These are phyloP conservation scores for Phataginus tricuspis DNA, from an alignment of 2,797 vertebrate species.

Conservation along the genomic window DNA sequence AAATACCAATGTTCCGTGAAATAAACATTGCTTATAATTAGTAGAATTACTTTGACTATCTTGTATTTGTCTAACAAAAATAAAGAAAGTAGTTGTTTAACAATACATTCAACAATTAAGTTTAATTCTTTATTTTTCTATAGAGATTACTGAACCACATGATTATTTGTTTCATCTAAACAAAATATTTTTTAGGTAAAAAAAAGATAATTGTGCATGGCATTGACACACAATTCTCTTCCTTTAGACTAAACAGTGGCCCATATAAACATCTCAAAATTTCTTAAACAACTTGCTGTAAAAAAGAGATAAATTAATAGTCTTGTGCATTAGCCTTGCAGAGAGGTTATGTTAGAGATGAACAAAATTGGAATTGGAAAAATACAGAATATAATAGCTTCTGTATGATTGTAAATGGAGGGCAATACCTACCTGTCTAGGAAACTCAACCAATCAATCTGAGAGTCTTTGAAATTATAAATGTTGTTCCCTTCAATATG, in stretches of 20 bases:
- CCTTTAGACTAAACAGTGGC: slow-evolving; percentile 31
- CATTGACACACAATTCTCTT: not conserved
- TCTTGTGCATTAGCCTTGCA: slow-evolving; percentile 56
- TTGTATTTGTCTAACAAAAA: not conserved
- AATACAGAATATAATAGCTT: slow-evolving; percentile 46
- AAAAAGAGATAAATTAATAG: slow-evolving; percentile 45
- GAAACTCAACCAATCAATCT: slow-evolving; percentile 27
- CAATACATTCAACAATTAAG: not conserved
- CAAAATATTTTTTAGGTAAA: not conserved
- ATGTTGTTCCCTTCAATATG: not conserved
- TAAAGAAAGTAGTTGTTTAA: not conserved
- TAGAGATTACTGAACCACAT: not conserved
- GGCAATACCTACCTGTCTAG: not conserved
- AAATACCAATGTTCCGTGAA: not conserved
- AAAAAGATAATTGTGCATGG: not conserved
- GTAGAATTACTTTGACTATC: not conserved
- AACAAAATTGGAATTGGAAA: slow-evolving; percentile 60
- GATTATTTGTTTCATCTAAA: slow-evolving; percentile 6
- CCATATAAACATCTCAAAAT: slow-evolving; percentile 22
- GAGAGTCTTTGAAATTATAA: slow-evolving; percentile 41
- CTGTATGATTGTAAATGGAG: slow-evolving; percentile 23
- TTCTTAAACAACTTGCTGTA: slow-evolving; percentile 41
- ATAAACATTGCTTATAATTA: not conserved
- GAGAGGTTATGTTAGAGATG: slow-evolving; percentile 45
- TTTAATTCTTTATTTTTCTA: not conserved